Evolutionary conservation across 2,888 invertebrate species (phyloP), one percentile per base, ranked within the genome.

Genomic region (Toxonevra muliebris): DNA sequence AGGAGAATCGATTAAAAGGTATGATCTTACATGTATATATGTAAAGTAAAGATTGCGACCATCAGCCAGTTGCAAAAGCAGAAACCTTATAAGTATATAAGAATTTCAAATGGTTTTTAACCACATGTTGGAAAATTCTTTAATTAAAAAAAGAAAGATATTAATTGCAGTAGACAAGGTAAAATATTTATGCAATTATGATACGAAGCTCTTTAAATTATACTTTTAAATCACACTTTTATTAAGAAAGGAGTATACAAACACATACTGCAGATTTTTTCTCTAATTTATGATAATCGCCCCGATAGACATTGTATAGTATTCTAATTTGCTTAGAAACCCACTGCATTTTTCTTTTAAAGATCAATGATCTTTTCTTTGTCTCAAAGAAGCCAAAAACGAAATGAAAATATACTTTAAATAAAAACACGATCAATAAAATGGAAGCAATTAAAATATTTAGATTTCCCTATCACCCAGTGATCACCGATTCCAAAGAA

Each of bases 331-430:
- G 30, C 7, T 30, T 4, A 7, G 30, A 30, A 30, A 30, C 30
- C 30, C 7, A 30, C 30, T 30, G 30, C 30, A 30, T 48, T 48
- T 48, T 48, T 45, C 45, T 2, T 30, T 10, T 5, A 48, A 48
- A 48, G 48, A 15, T 65, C 58, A 58, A 58, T 17, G 65, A 65
- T 58, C 65, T 40, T 30, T 3, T 19, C 52, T 5, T 48, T 48
- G 48, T 48, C 48, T 13, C 8, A 4, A 15, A 15, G 11, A n/a
- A n/a, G 15, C 11, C 48, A 48, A 15, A 13, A 11, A 4, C 48
- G 1, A 2, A 48, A 30, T 30, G 30, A 13, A 15, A 48, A 48
- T 10, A 48, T 10, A 48, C 3, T 48, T 48, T 48, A 48, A 48
- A 48, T 13, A 13, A 5, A 13, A 48, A 48, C 11, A 11, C n/a